Evolutionary conservation across 2,888 invertebrate genomes (phyloP).

Genomic region (Nasonovia ribisnigri): DNA sequence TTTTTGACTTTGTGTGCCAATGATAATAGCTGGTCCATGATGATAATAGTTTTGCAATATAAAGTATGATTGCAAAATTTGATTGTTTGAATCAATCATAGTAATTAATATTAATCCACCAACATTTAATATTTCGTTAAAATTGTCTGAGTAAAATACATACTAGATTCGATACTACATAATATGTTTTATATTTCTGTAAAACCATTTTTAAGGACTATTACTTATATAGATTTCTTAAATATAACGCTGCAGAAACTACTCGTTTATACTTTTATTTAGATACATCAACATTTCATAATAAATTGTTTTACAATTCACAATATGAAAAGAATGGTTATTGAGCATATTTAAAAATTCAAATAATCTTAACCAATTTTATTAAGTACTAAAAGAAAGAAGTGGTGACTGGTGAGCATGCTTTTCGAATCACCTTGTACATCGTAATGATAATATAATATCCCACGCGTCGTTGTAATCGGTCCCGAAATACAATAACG

Average conservation of each 20-base stretch:
- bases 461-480: not conserved
- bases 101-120: not conserved
- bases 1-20: not conserved
- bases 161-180: too few species aligned
- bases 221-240: not conserved
- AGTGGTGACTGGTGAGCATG: not conserved
- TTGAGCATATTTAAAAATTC: not conserved
- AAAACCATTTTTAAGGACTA: not conserved
- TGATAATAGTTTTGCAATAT: not conserved
- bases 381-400: not conserved
- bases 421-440: not conserved
- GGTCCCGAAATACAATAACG: not conserved
- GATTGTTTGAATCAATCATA: not conserved
- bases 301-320: not conserved
- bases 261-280: not conserved
- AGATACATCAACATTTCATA: not conserved
- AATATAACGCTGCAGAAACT: not conserved
- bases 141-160: too few species aligned
- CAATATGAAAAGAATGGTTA: not conserved
- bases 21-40: too few species aligned
- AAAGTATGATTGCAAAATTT: not conserved
- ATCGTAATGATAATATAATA: slow-evolving; percentile 5
- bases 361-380: not conserved
- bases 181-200: not conserved
- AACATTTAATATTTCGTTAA: not conserved